These are phyloP conservation scores for Pandemis heparana DNA, from an alignment of 2,888 invertebrate genomes.

Conservation along the genomic window DNA sequence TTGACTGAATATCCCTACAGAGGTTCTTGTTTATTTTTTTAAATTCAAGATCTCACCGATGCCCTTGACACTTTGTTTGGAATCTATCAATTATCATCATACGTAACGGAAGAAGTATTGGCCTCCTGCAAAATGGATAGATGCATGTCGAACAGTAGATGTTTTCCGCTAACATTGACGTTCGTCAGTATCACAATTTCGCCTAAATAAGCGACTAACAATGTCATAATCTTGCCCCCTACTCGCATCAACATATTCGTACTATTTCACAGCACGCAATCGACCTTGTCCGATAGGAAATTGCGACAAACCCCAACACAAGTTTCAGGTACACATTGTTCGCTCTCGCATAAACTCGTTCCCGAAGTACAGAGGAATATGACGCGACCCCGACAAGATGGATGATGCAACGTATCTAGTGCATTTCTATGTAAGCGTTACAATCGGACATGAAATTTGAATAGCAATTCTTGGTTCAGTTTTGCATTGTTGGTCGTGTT, in stretches of 20 bases:
- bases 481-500: conserved; percentile 33
- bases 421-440: conserved; percentile 40
- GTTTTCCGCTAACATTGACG: too few relatives aligned
- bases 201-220: too few relatives aligned
- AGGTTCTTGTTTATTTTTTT: too few relatives aligned
- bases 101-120: too few relatives aligned
- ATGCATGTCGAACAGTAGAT: too few relatives aligned
- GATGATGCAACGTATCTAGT: conserved; percentile 39
- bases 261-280: conserved; percentile 1
- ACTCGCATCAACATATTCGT: background rate
- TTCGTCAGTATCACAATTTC: too few relatives aligned
- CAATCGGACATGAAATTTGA: conserved; percentile 38
- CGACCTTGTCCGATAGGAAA: conserved; percentile 22
- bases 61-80: too few relatives aligned
- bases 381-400: conserved; percentile 36
- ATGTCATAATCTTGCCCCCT: too few relatives aligned
- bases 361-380: conserved; percentile 12
- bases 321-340: conserved; percentile 23
- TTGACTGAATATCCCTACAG: too few relatives aligned
- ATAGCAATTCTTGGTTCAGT: conserved; percentile 42
- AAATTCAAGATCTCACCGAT: too few relatives aligned
- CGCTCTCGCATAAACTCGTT: conserved; percentile 30
- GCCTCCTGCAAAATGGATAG: too few relatives aligned
- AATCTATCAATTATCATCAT: too few relatives aligned
- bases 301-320: conserved; percentile 18